Percentiles rank a stretch among this genome's conserved stretches.
Conservation (phyloP, 1,140 invertebrate genomes). For the Papilio xuthus region DNA sequence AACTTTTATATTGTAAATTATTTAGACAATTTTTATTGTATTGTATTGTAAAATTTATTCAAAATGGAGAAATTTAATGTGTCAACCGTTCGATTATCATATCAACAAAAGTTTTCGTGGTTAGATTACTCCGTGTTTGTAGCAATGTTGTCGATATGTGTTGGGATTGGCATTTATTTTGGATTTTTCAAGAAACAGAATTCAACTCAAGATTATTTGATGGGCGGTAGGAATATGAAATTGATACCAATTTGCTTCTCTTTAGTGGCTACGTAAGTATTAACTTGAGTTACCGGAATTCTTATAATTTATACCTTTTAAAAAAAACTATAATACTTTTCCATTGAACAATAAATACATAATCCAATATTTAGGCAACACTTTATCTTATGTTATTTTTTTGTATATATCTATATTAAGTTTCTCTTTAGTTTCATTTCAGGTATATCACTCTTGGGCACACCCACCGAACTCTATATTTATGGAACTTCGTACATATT, state of each 20-base stretch:
- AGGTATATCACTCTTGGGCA: constrained; percentile 86
- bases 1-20: neutral
- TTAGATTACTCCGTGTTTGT: constrained; percentile 88
- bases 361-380: no score
- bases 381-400: neutral
- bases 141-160: constrained; percentile 87
- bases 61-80: constrained; percentile 64
- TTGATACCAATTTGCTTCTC: constrained; percentile 91
- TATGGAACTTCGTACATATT: constrained; percentile 88
- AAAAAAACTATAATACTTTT: no score
- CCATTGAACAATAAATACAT: no score
- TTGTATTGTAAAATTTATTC: neutral
- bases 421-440: constrained; percentile 82
- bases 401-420: neutral
- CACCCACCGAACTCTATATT: constrained; percentile 92
- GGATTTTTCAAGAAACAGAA: constrained; percentile 87
- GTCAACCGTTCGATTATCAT: constrained; percentile 82
- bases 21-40: no score
- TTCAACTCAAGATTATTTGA: constrained; percentile 89
- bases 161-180: constrained; percentile 90
- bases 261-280: constrained; percentile 88
- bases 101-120: constrained; percentile 86
- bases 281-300: constrained; percentile 2
- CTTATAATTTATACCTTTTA: no score
- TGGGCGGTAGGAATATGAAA: constrained; percentile 92